Evolutionary conservation across 1,140 invertebrate genomes (phyloP).

Genomic region (Aethina tumida): DNA sequence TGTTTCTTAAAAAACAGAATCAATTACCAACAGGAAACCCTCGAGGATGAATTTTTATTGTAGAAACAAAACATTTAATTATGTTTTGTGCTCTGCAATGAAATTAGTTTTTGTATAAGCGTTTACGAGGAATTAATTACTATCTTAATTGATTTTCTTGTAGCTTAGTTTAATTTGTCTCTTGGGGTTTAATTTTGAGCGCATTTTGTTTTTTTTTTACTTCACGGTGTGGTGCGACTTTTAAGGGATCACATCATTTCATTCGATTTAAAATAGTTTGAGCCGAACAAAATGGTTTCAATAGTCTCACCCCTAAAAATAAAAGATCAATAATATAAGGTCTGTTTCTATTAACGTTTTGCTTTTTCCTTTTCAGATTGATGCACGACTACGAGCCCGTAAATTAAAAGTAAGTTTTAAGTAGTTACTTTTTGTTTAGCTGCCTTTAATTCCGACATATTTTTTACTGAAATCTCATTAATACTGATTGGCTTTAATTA

Average conservation of each 20-base stretch:
- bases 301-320: too few species aligned
- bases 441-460: neutral
- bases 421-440: neutral
- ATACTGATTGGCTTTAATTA: constrained; percentile 2
- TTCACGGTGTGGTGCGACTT: too few species aligned
- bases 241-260: too few species aligned
- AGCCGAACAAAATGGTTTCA: too few species aligned
- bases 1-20: constrained; percentile 23
- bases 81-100: constrained; percentile 25
- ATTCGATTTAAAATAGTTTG: too few species aligned
- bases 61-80: constrained; percentile 28
- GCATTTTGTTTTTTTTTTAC: constrained; percentile 2
- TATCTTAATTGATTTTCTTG: constrained; percentile 26
- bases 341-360: constrained; percentile 10
- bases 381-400: constrained; percentile 15
- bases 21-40: constrained; percentile 27
- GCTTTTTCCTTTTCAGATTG: constrained; percentile 15
- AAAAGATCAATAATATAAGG: too few species aligned
- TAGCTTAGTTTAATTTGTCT: constrained; percentile 26
- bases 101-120: constrained; percentile 24
- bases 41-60: constrained; percentile 26
- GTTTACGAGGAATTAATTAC: constrained; percentile 26
- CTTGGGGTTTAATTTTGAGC: constrained; percentile 14
- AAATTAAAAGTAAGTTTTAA: constrained; percentile 8
- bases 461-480: too few species aligned